Conservation (phyloP, 2,797 vertebrate genomes). For the Garrulus glandarius region DNA sequence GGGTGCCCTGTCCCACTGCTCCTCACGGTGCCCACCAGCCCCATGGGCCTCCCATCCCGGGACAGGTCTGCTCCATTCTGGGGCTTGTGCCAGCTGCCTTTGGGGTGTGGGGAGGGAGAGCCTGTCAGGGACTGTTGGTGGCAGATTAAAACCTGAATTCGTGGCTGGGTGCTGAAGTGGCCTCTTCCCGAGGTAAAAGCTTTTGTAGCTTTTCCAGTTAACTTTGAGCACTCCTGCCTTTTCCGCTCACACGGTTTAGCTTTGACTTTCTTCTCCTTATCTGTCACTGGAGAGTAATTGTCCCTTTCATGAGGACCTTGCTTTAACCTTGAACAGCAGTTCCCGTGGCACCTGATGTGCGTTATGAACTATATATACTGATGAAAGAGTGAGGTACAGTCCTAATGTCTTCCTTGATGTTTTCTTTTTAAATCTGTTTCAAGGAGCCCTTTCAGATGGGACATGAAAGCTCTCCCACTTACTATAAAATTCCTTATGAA, state of each 20-base stretch:
- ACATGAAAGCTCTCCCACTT: background rate
- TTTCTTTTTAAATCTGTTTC: conserved; percentile 16
- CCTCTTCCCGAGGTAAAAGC: background rate
- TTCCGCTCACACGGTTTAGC: background rate
- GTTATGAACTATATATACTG: conserved; percentile 33
- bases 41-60: accelerated
- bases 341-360: conserved; percentile 33
- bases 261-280: conserved; percentile 57
- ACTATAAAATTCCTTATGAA: background rate
- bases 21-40: background rate
- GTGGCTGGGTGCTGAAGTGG: background rate
- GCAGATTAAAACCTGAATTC: background rate
- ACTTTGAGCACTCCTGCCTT: conserved; percentile 34
- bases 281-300: conserved; percentile 49
- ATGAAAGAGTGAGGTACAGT: conserved; percentile 38
- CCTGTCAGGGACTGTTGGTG: background rate
- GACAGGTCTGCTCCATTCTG: accelerated
- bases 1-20: background rate
- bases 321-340: conserved; percentile 58
- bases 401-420: conserved; percentile 41
- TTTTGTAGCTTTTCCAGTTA: conserved; percentile 28
- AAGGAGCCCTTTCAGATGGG: conserved; percentile 16
- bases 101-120: background rate
- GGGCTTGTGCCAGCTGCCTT: background rate
- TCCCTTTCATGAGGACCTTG: conserved; percentile 53